These are phyloP conservation scores for Diarsia dahlii DNA, from an alignment of 2,888 invertebrate genomes.

Conservation along the genomic window DNA sequence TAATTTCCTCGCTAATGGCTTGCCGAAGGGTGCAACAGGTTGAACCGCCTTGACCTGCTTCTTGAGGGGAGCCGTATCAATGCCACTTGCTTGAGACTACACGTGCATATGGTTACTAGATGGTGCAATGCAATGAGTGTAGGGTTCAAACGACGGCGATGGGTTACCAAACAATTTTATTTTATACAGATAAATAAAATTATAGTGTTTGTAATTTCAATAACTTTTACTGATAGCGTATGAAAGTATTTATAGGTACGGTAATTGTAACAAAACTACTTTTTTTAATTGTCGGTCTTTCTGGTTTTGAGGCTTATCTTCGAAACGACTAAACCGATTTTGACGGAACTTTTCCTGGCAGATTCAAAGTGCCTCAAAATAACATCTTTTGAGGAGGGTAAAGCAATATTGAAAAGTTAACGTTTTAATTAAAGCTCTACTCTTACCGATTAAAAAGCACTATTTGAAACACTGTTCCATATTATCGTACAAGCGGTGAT, in stretches of 20 bases:
- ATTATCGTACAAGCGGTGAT: background rate
- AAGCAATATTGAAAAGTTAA: background rate
- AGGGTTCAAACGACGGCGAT: background rate
- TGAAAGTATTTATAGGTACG: too few species aligned
- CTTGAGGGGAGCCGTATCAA: conserved; percentile 81
- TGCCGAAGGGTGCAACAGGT: conserved; percentile 83
- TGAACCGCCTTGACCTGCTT: conserved; percentile 85
- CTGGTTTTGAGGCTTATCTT: too few species aligned
- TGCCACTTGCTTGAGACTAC: conserved; percentile 65
- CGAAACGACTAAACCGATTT: too few species aligned
- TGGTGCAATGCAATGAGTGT: conserved; percentile 19
- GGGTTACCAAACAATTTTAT: background rate
- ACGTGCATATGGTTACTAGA: conserved; percentile 30
- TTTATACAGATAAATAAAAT: background rate
- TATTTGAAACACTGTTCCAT: background rate
- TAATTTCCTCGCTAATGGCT: conserved; percentile 74
- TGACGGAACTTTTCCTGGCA: too few species aligned
- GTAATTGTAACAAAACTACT: too few species aligned
- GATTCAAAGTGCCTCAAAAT: too few species aligned
- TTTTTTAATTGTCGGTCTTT: too few species aligned
- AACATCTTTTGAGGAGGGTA: background rate
- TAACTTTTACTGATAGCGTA: too few species aligned
- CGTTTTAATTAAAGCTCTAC: background rate
- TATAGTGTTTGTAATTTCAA: too few species aligned
- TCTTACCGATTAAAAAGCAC: background rate